These are phyloP conservation scores for Crossaster papposus DNA, from an alignment of 53 echinoderm and acorn worm species.

Conservation along the genomic window DNA sequence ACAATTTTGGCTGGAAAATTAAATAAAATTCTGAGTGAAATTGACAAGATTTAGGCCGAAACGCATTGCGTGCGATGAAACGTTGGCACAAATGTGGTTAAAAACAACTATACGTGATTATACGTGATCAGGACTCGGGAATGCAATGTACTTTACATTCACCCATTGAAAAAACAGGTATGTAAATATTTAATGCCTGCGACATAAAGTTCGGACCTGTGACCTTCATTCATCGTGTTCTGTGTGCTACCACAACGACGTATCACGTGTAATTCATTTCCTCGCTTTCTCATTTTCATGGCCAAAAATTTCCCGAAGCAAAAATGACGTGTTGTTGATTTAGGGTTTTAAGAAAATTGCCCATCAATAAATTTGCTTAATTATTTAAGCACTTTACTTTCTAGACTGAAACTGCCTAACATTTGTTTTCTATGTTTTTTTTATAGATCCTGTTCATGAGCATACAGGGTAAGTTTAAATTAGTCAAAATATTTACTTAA, in stretches of 20 bases:
- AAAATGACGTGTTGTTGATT: too few relatives aligned
- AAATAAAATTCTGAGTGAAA: not conserved
- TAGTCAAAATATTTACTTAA: not conserved
- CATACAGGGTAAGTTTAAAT: slow-evolving; percentile 65
- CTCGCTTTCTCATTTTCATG: too few relatives aligned
- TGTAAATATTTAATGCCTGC: not conserved
- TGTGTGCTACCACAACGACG: too few relatives aligned
- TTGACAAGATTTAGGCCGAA: not conserved
- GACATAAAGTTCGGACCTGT: not conserved
- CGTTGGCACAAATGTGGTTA: not conserved
- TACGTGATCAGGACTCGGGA: too few relatives aligned
- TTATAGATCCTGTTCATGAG: slow-evolving; percentile 67
- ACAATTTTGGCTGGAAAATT: not conserved
- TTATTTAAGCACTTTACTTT: too few relatives aligned
- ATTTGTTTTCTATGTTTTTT: not conserved
- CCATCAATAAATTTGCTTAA: too few relatives aligned
- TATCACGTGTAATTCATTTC: not conserved
- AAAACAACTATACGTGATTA: too few relatives aligned
- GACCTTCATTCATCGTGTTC: not conserved
- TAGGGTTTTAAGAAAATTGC: too few relatives aligned
- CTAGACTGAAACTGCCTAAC: not conserved
- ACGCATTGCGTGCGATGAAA: not conserved
- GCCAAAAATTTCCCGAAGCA: too few relatives aligned
- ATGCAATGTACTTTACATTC: not conserved
- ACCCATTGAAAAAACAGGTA: not conserved